Conservation (phyloP, 1,140 invertebrate genomes). For the Himalopsyche phryganea region DNA sequence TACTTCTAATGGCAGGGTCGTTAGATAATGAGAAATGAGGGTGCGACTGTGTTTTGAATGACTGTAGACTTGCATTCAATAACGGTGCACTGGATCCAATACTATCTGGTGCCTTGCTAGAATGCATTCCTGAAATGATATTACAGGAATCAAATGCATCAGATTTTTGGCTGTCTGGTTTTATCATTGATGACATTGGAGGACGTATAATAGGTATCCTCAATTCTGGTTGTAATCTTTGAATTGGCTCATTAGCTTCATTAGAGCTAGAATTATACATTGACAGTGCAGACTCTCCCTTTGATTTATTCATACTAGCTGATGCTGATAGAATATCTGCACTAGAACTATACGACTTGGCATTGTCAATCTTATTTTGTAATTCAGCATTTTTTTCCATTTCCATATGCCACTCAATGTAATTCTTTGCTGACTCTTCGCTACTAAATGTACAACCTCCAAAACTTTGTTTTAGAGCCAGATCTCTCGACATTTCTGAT, state of each 20-base stretch:
- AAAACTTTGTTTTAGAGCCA: too few species aligned
- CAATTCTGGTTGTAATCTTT: constrained; percentile 11
- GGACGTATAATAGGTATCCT: constrained; percentile 22
- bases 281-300: neutral
- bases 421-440: neutral
- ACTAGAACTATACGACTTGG: neutral
- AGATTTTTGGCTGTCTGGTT: constrained; percentile 9
- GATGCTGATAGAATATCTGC: neutral
- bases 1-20: constrained; percentile 41
- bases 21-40: neutral
- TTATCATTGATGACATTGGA: constrained; percentile 15
- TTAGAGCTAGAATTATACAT: constrained; percentile 3
- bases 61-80: neutral
- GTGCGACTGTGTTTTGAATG: neutral
- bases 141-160: too few species aligned
- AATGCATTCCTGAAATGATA: neutral
- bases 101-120: neutral
- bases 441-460: too few species aligned
- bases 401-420: constrained; percentile 26
- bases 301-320: neutral
- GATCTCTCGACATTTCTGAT: too few species aligned
- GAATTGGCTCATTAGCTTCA: constrained; percentile 13
- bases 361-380: constrained; percentile 6
- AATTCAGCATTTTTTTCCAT: constrained; percentile 11
- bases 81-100: neutral